Base-by-base conservation (phyloP, 2,888 invertebrate species). In the Mayetiola destructor region DNA sequence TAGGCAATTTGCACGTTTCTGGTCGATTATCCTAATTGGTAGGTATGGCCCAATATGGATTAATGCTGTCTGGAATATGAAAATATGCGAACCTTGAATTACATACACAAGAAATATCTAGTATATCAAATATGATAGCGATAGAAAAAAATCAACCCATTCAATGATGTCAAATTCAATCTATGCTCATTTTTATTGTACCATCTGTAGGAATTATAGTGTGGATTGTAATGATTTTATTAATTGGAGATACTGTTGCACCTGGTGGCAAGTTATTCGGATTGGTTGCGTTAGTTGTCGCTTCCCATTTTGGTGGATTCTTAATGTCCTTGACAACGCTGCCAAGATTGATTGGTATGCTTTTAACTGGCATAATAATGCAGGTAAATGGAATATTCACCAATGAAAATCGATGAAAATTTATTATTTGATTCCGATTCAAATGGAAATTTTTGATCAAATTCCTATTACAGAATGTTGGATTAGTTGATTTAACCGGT, bases 351-450 rank as follows among this genome's bases (percentile, higher is more conserved):
- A 85, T 91, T 63, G 92, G 90, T 56, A 91, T 92, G 88, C 78
- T 92, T 21, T 71, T 88, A 63, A 84, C 87, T 48, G 16, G 16
- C 4, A 20, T 18, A 39, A 39, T 16, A n/a, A n/a, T n/a, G n/a
- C n/a, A n/a, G n/a, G 77, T 92, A 14, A 85, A 90, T 63, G 92
- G 90, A 56, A 91, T 92, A 88, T 78, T 92, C 20, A 71, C 88
- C 62, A 84, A 87, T 42, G 92, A 91, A 63, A 79, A 90, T 56
- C 64, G 88, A 39, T 76, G 67, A 72, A 72, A 59, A 53, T 18
- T 39, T 14, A 2, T 18, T 18, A 18, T 32, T 29, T 32, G 4
- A 42, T 42, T 12, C 42, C 3, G 5, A 16, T 37, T n/a, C 27
- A 52, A n/a, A 2, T 29, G 8, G 16, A 10, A 16, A 40, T 16